These are phyloP conservation scores for Dicycla oo DNA, from an alignment of 2,888 invertebrate genomes.

Conservation along the genomic window DNA sequence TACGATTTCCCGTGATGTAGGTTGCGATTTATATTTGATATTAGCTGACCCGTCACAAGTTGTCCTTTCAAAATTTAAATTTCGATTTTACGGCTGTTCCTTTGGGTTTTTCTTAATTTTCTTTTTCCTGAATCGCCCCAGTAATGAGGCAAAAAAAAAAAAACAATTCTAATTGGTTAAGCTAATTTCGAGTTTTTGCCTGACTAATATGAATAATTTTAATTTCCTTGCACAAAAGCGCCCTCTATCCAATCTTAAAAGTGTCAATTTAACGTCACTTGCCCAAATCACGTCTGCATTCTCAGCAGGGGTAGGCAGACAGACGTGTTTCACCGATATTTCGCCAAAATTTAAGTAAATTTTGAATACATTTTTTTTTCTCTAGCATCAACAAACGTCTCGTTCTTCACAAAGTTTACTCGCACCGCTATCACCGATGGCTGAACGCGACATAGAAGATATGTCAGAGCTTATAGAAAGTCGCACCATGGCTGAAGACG, in stretches of 20 bases:
- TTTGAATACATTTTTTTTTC: neutral
- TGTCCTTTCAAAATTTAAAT: no score
- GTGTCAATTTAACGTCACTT: constrained; percentile 20
- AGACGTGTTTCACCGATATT: neutral
- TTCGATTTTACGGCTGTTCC: no score
- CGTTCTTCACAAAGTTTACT: constrained; percentile 82
- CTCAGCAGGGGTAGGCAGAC: neutral
- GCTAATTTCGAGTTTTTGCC: no score
- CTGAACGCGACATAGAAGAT: constrained; percentile 51
- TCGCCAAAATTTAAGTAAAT: neutral
- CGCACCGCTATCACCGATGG: constrained; percentile 75
- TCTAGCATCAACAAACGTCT: constrained; percentile 62
- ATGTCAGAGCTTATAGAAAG: constrained; percentile 60
- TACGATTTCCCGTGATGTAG: neutral
- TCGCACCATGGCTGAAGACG: constrained; percentile 34
- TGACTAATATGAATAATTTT: neutral
- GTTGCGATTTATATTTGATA: neutral
- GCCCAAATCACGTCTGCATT: neutral
- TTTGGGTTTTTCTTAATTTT: no score
- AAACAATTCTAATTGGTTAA: no score
- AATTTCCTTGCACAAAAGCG: constrained; percentile 6
- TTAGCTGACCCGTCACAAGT: no score
- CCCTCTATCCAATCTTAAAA: constrained; percentile 9
- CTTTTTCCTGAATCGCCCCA: no score
- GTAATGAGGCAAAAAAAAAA: no score